phyloP scores from a whole-genome alignment of 1,140 invertebrate species.

The Pogonomyrmex barbatus region DNA sequence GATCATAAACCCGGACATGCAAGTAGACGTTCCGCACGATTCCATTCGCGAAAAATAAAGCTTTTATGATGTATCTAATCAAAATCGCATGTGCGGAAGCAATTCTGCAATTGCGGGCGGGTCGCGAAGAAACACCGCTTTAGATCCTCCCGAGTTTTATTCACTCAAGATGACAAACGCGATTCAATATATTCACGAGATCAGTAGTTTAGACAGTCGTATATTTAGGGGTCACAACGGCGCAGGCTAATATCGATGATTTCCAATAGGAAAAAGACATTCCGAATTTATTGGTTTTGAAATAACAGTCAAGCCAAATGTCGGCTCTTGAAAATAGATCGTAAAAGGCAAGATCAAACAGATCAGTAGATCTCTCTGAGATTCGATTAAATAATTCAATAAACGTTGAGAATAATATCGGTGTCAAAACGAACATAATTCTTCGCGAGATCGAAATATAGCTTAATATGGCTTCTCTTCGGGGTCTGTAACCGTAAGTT shows the following conservation, averaged over 20 bases:
- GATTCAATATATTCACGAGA: constrained; percentile 47
- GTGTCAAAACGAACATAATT: neutral
- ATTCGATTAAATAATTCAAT: neutral
- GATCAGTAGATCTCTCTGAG: neutral
- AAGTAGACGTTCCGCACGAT: constrained; percentile 42
- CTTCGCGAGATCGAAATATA: neutral
- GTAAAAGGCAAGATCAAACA: neutral
- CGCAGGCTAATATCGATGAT: constrained; percentile 28
- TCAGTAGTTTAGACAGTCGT: neutral
- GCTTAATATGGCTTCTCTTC: too few relatives aligned
- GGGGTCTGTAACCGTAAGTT: neutral
- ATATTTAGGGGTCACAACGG: constrained; percentile 32
- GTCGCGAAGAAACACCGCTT: neutral
- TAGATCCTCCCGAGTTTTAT: neutral
- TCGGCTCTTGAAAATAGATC: neutral
- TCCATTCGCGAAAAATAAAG: constrained; percentile 51
- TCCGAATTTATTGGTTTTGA: neutral
- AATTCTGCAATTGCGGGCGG: constrained; percentile 13
- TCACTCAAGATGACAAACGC: neutral
- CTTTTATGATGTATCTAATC: constrained; percentile 39
- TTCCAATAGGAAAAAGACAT: neutral
- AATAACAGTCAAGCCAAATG: neutral
- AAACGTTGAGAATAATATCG: neutral
- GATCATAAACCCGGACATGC: constrained; percentile 63
- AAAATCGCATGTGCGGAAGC: constrained; percentile 18